Percentiles rank a stretch among this genome's conserved stretches.
These are phyloP conservation scores for Elephas maximus DNA, from an alignment of 2,113 vertebrate species.

Conservation along the genomic window DNA sequence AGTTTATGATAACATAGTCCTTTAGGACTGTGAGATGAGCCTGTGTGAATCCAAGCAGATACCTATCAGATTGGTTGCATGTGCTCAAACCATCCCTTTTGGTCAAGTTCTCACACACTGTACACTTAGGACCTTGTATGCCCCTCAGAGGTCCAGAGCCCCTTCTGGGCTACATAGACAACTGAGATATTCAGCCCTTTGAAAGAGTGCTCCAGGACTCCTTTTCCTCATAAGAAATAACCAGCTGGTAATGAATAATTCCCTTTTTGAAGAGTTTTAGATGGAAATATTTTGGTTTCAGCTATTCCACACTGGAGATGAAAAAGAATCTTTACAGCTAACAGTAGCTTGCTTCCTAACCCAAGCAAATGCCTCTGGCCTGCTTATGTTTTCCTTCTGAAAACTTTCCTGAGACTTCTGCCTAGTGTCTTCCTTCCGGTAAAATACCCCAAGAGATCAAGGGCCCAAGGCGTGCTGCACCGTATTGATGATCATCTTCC, in stretches of 20 bases:
- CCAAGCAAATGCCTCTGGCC: neutral
- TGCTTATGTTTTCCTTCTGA: conserved; percentile 13
- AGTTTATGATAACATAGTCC: neutral
- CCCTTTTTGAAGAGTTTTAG: conserved; percentile 6
- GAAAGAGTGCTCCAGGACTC: neutral
- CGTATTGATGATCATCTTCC: neutral
- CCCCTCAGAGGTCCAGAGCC: neutral
- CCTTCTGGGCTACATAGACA: neutral
- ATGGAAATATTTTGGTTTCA: conserved; percentile 8
- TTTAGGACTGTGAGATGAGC: neutral
- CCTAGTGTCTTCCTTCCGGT: neutral
- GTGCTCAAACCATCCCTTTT: neutral
- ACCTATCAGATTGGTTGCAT: neutral
- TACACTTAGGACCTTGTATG: neutral
- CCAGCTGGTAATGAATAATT: neutral
- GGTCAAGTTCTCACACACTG: neutral
- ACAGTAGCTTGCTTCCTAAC: neutral
- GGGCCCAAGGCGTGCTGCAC: neutral
- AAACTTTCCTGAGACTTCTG: conserved; percentile 40
- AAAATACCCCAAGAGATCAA: neutral
- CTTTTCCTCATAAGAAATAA: neutral
- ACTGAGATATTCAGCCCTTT: neutral
- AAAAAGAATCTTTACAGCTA: conserved; percentile 23
- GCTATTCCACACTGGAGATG: neutral
- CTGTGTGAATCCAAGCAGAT: neutral